Conservation (phyloP, 2,797 vertebrate species). For the Sarcoramphus papa region DNA sequence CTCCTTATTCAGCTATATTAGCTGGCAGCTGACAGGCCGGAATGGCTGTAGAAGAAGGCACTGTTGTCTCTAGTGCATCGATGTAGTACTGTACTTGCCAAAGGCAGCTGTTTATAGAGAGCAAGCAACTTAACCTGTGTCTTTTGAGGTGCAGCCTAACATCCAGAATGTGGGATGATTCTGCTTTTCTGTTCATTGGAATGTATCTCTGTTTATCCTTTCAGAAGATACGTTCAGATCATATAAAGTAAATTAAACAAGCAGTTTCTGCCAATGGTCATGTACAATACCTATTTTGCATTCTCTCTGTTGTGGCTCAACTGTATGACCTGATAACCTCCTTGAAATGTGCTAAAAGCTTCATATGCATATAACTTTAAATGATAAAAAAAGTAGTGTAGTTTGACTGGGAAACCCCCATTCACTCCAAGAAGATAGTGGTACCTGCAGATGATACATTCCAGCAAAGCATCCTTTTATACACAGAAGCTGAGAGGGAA, state of each 20-base stretch:
- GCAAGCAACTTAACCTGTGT: not conserved
- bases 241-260: not conserved
- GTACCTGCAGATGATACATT: not conserved
- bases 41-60: not conserved
- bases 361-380: not conserved
- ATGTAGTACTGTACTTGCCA: not conserved
- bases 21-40: not conserved
- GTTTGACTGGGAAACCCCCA: not conserved
- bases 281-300: not conserved
- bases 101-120: not conserved
- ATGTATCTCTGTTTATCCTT: not conserved
- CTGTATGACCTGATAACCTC: not conserved
- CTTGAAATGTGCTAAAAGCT: not conserved
- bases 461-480: constrained; percentile 25
- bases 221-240: not conserved
- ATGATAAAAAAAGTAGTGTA: not conserved
- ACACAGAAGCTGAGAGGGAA: not conserved
- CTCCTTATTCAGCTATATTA: not conserved
- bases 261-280: not conserved
- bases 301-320: not conserved
- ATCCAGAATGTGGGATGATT: not conserved
- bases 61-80: not conserved
- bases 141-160: not conserved
- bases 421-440: not conserved
- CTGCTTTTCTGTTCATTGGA: not conserved